A percentile compares a stretch with the other conserved stretches of the same genome.
phyloP scores from a whole-genome alignment of 1,140 invertebrate species.

The Megalonaias nervosa region DNA sequence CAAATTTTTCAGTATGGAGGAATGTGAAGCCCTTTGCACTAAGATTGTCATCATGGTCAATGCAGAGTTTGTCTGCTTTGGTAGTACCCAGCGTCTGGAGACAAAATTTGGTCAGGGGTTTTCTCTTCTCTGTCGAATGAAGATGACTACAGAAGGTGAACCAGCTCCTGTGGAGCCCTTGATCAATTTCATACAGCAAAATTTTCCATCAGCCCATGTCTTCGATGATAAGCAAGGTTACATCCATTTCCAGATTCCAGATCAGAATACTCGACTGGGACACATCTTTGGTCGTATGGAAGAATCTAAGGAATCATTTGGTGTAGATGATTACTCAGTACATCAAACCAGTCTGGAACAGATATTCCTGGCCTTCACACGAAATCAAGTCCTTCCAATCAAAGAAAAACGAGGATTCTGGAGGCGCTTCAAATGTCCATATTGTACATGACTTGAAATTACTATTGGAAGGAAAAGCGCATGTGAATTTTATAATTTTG shows the following conservation, averaged over 20 bases:
- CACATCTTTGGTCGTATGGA: conserved; percentile 78
- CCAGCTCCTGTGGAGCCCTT: conserved; percentile 25
- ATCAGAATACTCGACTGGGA: conserved; percentile 74
- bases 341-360: conserved; percentile 84
- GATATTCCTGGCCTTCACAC: conserved; percentile 75
- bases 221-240: conserved; percentile 83
- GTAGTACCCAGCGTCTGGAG: conserved; percentile 72
- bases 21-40: conserved; percentile 73
- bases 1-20: conserved; percentile 70
- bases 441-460: no score
- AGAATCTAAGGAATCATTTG: conserved; percentile 71
- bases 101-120: conserved; percentile 67
- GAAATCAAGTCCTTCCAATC: conserved; percentile 67
- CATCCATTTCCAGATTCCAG: conserved; percentile 71
- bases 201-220: conserved; percentile 57
- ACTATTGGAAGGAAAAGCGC: no score
- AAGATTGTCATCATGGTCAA: conserved; percentile 73
- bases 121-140: conserved; percentile 65
- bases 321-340: conserved; percentile 82
- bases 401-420: conserved; percentile 10
- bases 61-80: conserved; percentile 68
- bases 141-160: conserved; percentile 13
- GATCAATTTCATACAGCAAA: conserved; percentile 38
- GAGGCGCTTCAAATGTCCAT: no score
- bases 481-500: no score